These are phyloP conservation scores for Drosophila nikananu DNA, from an alignment of 1,140 invertebrate species.

Conservation along the genomic window DNA sequence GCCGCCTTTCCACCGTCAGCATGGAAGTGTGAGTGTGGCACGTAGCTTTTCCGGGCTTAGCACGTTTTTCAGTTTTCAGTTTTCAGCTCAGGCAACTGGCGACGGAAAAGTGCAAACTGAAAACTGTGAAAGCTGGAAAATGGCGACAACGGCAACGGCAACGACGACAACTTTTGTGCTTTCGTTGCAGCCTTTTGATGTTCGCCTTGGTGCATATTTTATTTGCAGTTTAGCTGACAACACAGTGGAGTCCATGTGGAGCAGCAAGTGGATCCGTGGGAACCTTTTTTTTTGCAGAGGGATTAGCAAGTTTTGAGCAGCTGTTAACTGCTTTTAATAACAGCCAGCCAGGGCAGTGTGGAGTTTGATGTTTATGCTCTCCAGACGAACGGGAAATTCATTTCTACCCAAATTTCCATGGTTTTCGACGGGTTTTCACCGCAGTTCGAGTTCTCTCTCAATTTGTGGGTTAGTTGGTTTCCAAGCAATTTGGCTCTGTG, in stretches of 20 bases:
- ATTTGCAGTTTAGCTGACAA: conserved; percentile 76
- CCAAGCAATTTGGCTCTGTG: conserved; percentile 37
- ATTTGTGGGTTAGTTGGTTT: conserved; percentile 20
- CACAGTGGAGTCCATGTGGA: conserved; percentile 58
- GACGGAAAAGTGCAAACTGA: conserved; percentile 26
- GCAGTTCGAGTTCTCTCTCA: conserved; percentile 9
- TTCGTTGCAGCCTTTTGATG: conserved; percentile 75
- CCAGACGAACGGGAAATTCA: conserved; percentile 2
- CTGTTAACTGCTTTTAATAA: conserved; percentile 40
- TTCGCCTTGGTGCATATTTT: conserved; percentile 78
- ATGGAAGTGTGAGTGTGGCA: conserved; percentile 44
- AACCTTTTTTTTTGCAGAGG: conserved; percentile 12
- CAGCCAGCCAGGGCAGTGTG: conserved; percentile 14
- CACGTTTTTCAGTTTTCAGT: conserved; percentile 62
- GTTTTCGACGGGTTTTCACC: conserved; percentile 3
- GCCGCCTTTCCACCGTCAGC: not conserved
- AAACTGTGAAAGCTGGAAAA: conserved; percentile 26
- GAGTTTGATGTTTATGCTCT: conserved; percentile 22
- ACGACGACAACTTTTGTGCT: conserved; percentile 69
- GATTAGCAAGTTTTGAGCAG: conserved; percentile 44
- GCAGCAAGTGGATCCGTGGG: not conserved
- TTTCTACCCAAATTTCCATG: not conserved
- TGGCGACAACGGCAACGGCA: conserved; percentile 24
- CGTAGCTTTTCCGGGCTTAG: conserved; percentile 74
- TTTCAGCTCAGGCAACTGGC: conserved; percentile 53